phyloP scores from a whole-genome alignment of 2,888 invertebrate species.

The Drosophila mulleri region DNA sequence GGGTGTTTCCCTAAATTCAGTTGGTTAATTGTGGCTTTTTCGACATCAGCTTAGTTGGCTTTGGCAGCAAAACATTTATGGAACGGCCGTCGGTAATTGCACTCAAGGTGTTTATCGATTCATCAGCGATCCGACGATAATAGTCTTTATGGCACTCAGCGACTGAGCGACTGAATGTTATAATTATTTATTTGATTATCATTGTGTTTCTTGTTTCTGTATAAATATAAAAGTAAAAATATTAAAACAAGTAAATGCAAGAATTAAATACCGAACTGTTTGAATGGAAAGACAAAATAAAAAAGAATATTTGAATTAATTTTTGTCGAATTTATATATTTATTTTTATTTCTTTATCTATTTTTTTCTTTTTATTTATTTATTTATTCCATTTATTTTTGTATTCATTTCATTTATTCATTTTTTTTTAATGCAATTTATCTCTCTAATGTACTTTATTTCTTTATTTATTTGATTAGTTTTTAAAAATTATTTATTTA shows the following conservation, averaged over 20 bases:
- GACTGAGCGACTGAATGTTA: background rate
- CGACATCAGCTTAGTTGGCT: constrained; percentile 29
- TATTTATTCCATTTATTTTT: too few species aligned
- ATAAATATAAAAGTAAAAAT: background rate
- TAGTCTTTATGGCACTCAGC: constrained; percentile 18
- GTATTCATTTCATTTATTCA: too few species aligned
- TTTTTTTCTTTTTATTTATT: background rate
- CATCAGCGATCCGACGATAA: constrained; percentile 20
- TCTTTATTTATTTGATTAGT: too few species aligned
- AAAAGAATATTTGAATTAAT: background rate
- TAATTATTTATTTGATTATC: background rate
- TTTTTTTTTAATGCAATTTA: too few species aligned
- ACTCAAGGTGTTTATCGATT: constrained; percentile 44
- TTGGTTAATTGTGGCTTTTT: constrained; percentile 68
- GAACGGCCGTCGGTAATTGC: constrained; percentile 37
- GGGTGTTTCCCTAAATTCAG: constrained; percentile 59
- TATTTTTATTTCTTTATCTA: background rate
- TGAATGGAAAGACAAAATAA: too few species aligned
- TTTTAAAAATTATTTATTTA: too few species aligned
- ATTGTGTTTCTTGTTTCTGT: background rate
- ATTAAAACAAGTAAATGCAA: background rate
- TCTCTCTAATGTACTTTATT: too few species aligned
- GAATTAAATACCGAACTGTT: too few species aligned
- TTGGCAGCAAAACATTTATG: constrained; percentile 19
- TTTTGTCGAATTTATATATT: background rate